These are phyloP conservation scores for Zaprionus bogoriensis DNA, from an alignment of 2,888 invertebrate species.

Conservation along the genomic window DNA sequence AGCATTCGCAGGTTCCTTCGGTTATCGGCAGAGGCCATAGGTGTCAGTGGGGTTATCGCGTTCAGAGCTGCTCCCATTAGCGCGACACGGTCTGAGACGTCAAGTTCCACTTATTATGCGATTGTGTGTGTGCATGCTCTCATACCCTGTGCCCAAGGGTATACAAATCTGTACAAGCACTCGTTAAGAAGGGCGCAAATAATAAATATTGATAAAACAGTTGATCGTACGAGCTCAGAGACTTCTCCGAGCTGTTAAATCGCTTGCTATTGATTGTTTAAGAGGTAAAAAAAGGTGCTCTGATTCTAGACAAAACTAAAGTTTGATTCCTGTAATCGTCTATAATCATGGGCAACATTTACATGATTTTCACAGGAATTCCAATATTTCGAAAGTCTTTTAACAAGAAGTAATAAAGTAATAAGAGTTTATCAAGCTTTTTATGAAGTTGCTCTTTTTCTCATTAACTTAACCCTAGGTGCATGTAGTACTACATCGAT, in stretches of 20 bases:
- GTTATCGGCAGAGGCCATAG: constrained; percentile 55
- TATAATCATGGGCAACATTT: too few species aligned
- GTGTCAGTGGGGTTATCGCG: constrained; percentile 62
- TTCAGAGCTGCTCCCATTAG: constrained; percentile 52
- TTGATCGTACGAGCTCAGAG: not conserved
- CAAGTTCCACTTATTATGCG: constrained; percentile 33
- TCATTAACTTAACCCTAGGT: not conserved
- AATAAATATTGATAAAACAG: not conserved
- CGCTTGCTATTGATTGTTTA: not conserved
- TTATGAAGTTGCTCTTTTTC: too few species aligned
- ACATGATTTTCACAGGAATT: too few species aligned
- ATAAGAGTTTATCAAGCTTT: too few species aligned
- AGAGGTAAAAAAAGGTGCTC: not conserved
- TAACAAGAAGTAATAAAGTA: too few species aligned
- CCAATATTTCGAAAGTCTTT: too few species aligned
- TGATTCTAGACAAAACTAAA: too few species aligned
- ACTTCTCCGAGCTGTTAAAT: not conserved
- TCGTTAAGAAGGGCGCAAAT: not conserved
- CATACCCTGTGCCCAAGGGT: constrained; percentile 4
- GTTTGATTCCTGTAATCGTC: too few species aligned
- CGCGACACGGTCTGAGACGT: constrained; percentile 33
- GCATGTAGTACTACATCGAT: not conserved
- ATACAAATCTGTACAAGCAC: not conserved
- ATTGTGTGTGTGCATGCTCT: not conserved
- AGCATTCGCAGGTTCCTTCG: constrained; percentile 35